Base-by-base conservation (phyloP, 2,113 vertebrate genomes). In the Ctenodactylus gundi region DNA sequence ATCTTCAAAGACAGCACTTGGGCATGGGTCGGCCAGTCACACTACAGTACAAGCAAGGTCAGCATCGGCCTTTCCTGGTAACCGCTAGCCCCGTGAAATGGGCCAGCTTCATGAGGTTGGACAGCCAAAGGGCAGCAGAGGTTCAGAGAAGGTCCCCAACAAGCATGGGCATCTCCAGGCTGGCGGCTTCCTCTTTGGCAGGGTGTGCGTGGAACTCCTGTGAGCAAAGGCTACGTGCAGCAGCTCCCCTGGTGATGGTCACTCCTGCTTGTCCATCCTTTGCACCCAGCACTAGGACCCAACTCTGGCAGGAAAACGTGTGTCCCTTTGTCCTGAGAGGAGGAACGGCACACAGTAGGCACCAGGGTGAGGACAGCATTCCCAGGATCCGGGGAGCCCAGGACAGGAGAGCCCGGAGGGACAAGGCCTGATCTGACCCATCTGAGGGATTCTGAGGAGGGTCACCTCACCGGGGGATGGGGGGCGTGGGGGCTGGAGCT, bases 311-410 rank as follows among this genome's bases (percentile, higher is more conserved):
- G n/a, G n/a, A n/a, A n/a, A n/a, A n/a, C n/a, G n/a, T n/a, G 8
- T 0, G 27, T 44, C 81, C 9, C 23, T 68, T 49, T 29, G 7
- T 15, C 2, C 62, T 39, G 4, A 58, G 60, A 6, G 23, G 34
- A 25, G 18, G 60, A 9, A 2, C 13, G 13, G 17, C 15, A 25
- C 44, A 0, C 11, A 0, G 1, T 8, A 11, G 23, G 70, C 7
- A 11, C 34, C 6, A 0, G 18, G 41, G 27, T 14, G 7, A 9
- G 80, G 67, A 20, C 51, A n/a, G 34, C n/a, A n/a, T n/a, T n/a
- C n/a, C 31, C 2, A 17, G 64, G 11, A 58, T 58, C 53, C 9
- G 57, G 57, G 57, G 20, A 23, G 60, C 1, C 5, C 64, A 20
- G 12, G 77, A 14, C 31, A 4, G n/a, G n/a, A n/a, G n/a, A n/a